phyloP scores from a whole-genome alignment of 2,797 vertebrate species.

The Notoglanidium macrostoma region DNA sequence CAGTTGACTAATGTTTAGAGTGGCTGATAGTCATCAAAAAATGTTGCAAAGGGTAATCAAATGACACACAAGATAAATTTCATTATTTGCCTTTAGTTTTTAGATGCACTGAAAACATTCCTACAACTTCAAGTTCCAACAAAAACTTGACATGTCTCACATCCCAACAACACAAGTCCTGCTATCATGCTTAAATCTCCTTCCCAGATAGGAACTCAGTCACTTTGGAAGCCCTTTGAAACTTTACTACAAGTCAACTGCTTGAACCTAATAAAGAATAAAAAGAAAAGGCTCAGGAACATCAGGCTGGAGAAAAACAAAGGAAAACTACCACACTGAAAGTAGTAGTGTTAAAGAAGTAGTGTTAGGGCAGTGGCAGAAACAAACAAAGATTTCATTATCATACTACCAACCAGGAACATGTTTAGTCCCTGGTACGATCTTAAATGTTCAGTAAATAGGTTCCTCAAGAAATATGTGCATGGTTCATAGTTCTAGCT shows the following conservation, averaged over 20 bases:
- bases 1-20: background rate
- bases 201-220: background rate
- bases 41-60: background rate
- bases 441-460: background rate
- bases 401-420: background rate
- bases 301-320: background rate
- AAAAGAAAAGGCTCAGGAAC: background rate
- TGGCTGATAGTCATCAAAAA: background rate
- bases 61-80: background rate
- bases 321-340: constrained; percentile 2
- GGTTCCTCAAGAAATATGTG: background rate
- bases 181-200: constrained; percentile 4
- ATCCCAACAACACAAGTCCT: background rate
- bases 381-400: background rate
- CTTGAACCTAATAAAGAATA: background rate
- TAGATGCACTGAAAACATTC: constrained; percentile 8
- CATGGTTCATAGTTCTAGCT: background rate
- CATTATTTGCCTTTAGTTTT: background rate
- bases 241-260: background rate
- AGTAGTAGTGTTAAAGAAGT: no score
- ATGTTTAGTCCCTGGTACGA: background rate
- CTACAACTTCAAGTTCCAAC: background rate
- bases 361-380: background rate
- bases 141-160: constrained; percentile 1
- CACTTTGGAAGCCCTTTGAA: background rate